These are phyloP conservation scores for Molossus alvarezi DNA, from an alignment of 2,797 vertebrate genomes.

Conservation along the genomic window DNA sequence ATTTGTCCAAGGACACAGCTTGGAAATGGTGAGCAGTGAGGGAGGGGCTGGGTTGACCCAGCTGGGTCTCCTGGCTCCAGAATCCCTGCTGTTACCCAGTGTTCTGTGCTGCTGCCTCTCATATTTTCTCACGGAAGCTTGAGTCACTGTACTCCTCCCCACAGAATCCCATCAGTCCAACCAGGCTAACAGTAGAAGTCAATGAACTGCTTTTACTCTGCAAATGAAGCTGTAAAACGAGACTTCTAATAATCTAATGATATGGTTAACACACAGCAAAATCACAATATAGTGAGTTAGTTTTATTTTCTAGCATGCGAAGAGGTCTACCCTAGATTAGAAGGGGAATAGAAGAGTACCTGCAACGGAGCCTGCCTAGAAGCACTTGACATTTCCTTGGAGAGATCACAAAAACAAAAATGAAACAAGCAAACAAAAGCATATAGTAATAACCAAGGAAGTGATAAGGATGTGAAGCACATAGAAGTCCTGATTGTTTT, in stretches of 20 bases:
- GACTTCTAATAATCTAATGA: neutral
- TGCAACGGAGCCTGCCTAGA: neutral
- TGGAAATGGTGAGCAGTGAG: neutral
- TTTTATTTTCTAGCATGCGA: neutral
- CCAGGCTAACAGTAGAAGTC: neutral
- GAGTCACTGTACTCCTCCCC: neutral
- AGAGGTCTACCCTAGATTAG: neutral
- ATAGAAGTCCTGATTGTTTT: neutral
- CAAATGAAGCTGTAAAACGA: neutral
- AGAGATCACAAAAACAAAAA: neutral
- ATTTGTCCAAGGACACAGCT: neutral
- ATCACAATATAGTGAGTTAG: neutral
- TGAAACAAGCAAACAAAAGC: neutral
- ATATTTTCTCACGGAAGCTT: neutral
- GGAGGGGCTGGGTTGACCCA: neutral
- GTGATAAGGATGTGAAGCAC: neutral
- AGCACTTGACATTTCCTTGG: neutral
- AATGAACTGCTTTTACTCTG: neutral
- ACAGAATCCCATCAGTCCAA: neutral
- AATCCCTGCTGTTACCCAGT: neutral
- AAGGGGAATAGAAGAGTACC: neutral
- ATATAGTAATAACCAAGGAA: neutral
- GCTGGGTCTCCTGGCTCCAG: neutral
- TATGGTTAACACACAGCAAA: neutral
- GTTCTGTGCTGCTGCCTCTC: neutral